Base-by-base conservation (phyloP, 1,140 invertebrate species). In the Calliopsis andreniformis region DNA sequence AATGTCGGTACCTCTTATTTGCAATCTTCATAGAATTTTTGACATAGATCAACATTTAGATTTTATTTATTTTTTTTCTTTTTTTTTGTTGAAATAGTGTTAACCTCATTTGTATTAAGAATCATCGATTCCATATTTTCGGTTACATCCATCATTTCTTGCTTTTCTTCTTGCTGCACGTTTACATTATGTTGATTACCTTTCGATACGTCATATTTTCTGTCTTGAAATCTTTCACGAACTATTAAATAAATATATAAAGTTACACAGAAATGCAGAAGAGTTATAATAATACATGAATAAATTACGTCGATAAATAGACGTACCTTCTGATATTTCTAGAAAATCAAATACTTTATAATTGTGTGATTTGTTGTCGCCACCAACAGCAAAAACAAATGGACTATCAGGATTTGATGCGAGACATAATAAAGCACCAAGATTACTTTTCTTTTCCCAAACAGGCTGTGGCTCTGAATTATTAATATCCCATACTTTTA, bases 401-500 rank as follows among this genome's bases (percentile, higher is more conserved):
- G 97, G 95, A 87, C 94, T 95, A 86, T 98, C 96, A 6, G 97
- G 97, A 90, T 95, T 97, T 42, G 94, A 89, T 16, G 94, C 93
- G 32, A 97, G 91, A 89, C 96, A 96, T 84, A 96, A 95, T 39
- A 97, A 91, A 5, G 93, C 92, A 2, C 96, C 96, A 89, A 96
- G 93, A 78, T 94, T 94, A 79, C 93, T 92, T 72, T 93, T 89
- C 68, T 95, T 94, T 85, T 94, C 93, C 83, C 91, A 92, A 71
- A 95, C 92, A 56, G 93, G 82, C 18, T 89, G 80, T 12, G 92
- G 90, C 45, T 86, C 83, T 20, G 83, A 81, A 35, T 87, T 80
- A 66, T 73, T 71, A 28, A 94, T 90, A 89, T 98, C 96, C 97
- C 97, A 98, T 10, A 96, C 93, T 92, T 97, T 97, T 2, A 97